phyloP scores from a whole-genome alignment of 2,797 vertebrate genomes.

The Glyptemys insculpta region DNA sequence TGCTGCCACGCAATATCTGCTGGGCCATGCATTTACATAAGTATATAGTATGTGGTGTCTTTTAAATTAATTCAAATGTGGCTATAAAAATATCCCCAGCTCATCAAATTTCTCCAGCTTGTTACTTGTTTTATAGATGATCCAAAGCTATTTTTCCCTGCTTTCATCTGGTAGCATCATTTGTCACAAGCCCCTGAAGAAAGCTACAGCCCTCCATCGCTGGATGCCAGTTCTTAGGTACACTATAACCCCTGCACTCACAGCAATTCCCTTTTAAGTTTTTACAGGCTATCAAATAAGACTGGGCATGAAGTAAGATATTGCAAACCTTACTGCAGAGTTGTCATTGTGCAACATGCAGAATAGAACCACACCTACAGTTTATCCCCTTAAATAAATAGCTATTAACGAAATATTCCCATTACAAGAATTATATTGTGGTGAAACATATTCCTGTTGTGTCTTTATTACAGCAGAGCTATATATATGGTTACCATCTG shows the following conservation, averaged over 20 bases:
- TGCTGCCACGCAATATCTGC: background rate
- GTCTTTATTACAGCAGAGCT: background rate
- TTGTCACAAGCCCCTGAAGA: background rate
- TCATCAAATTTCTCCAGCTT: constrained; percentile 6
- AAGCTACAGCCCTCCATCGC: background rate
- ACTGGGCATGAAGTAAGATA: background rate
- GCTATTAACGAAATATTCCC: background rate
- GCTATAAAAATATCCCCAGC: background rate
- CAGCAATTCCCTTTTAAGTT: background rate
- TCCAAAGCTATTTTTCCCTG: background rate
- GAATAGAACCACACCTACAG: background rate
- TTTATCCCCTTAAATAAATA: background rate
- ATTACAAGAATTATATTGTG: background rate
- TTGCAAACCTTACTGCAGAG: background rate
- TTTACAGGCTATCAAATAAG: background rate
- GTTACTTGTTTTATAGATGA: background rate
- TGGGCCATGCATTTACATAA: fast-evolving
- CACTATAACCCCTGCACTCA: background rate
- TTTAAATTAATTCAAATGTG: constrained; percentile 15
- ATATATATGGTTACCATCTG: background rate
- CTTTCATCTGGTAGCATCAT: background rate
- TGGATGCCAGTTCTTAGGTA: background rate
- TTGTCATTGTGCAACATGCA: background rate
- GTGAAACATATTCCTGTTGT: background rate
- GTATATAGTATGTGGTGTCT: background rate